These are phyloP conservation scores for Hydrolagus colliei DNA, from an alignment of 2,797 vertebrate genomes.

Conservation along the genomic window DNA sequence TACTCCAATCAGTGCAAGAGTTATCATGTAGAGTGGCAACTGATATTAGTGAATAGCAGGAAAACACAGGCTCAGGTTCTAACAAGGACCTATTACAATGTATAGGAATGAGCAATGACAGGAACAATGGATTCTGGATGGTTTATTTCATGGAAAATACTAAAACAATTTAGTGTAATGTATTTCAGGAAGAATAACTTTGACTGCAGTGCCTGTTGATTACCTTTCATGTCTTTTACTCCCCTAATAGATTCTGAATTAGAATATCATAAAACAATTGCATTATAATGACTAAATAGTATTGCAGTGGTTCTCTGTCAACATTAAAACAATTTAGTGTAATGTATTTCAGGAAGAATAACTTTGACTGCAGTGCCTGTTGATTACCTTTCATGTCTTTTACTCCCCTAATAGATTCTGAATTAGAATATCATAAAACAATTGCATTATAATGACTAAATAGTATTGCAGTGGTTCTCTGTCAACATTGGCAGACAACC, in stretches of 20 bases:
- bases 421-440: no score
- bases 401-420: background rate
- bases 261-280: no score
- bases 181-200: background rate
- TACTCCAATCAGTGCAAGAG: no score
- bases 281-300: no score
- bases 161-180: background rate
- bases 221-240: background rate
- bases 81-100: background rate
- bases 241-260: background rate
- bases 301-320: no score
- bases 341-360: background rate
- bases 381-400: background rate
- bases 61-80: background rate
- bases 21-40: no score
- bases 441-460: no score
- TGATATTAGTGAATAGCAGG: no score
- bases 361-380: background rate
- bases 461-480: no score
- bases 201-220: background rate
- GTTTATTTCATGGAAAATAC: background rate
- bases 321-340: background rate
- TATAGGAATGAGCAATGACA: background rate
- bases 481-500: no score
- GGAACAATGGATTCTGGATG: background rate